Evolutionary conservation across 2,888 invertebrate species (phyloP).

Genomic region (Lottia gigantea): DNA sequence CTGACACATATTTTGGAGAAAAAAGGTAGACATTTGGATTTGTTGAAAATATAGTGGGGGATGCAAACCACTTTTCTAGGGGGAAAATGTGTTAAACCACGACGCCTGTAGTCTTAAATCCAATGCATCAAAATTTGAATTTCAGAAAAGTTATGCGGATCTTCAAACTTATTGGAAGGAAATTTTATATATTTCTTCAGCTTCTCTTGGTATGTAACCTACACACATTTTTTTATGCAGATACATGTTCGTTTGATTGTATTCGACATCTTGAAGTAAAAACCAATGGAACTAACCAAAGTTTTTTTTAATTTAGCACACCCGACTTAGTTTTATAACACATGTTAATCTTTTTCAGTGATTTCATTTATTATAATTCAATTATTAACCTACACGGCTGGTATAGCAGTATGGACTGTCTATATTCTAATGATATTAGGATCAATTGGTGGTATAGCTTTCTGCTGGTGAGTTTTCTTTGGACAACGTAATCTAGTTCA

Average conservation of each 20-base stretch:
- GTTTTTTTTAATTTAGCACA: too few species aligned
- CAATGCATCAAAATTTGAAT: conserved; percentile 34
- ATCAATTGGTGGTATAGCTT: conserved; percentile 72
- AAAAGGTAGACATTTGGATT: too few species aligned
- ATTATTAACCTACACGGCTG: conserved; percentile 84
- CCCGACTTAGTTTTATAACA: too few species aligned
- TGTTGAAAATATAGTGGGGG: too few species aligned
- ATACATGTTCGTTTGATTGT: too few species aligned
- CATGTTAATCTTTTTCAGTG: conserved; percentile 72
- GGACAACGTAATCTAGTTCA: too few species aligned
- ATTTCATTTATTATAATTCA: conserved; percentile 84
- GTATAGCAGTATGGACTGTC: conserved; percentile 86
- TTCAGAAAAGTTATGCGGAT: conserved; percentile 75
- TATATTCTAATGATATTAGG: conserved; percentile 83
- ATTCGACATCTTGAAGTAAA: too few species aligned
- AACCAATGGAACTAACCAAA: too few species aligned
- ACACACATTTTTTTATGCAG: conserved; percentile 36
- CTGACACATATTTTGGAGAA: too few species aligned
- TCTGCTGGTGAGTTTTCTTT: conserved; percentile 71
- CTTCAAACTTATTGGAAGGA: conserved; percentile 74
- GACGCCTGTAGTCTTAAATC: too few species aligned
- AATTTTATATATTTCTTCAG: conserved; percentile 73
- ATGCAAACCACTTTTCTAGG: too few species aligned
- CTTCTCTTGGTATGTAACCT: conserved; percentile 73
- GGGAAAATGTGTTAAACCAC: too few species aligned